Base-by-base conservation (phyloP, 2,797 vertebrate genomes). In the Rhinella marina region DNA sequence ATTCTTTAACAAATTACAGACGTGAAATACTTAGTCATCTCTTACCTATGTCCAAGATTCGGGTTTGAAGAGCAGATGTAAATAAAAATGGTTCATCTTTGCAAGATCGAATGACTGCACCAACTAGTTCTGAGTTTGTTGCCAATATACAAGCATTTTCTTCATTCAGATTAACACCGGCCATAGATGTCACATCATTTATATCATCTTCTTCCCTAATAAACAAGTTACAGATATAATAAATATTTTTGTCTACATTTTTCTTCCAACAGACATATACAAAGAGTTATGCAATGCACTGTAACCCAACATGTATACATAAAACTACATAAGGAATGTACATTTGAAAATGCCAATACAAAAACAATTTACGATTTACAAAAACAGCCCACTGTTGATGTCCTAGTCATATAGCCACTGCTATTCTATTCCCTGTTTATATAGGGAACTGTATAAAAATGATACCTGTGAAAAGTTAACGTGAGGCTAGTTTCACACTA, bases 171-270 rank as follows among this genome's bases (percentile, higher is more conserved):
- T 92, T 97, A 90, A 97, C 93, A 0, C 96, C 97, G 64, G 97
- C 96, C 97, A 97, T 97, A 86, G 95, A 96, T 83, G 97, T 94
- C 90, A 97, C 97, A 91, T 97, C 97, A 91, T 96, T 97, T 90
- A 97, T 93, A 89, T 97, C 96, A 92, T 97, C 96, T 91, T 97
- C 96, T 29, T 96, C 95, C 90, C 96, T 97, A 91, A 84, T 41
- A 25, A 25, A 68, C 19, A 66, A 16, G 77, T 68, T 32, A 21
- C 76, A 77, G 57, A 41, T 32, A 41, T 0, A 32, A 32, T 4
- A 72, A 19, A 19, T 10, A 8, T 0, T 19, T 70, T 70, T 73
- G 27, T 17, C 1, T 29, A 14, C 1, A 27, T 29, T 70, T 29
- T 29, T 70, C 32, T 70, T 19, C 9, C 16, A 0, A 68, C 7